Conservation (phyloP, 2,113 vertebrate genomes). For the Pelusios castaneus region DNA sequence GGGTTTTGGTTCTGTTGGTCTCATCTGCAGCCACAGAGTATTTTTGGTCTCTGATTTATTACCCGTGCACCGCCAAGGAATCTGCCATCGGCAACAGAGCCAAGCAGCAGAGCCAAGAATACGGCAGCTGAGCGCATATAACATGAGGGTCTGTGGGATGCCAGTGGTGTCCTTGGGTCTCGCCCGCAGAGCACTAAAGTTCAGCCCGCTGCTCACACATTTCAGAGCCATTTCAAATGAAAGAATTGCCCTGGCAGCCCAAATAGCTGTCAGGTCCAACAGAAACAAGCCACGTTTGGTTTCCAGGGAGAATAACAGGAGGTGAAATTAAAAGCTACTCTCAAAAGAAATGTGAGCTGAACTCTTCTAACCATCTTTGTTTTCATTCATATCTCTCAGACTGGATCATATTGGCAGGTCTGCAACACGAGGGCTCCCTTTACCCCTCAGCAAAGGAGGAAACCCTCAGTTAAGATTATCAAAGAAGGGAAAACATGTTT, state of each 20-base stretch:
- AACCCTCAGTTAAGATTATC: not conserved
- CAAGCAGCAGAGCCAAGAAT: not conserved
- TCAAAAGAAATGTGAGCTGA: not conserved
- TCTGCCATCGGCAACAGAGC: not conserved
- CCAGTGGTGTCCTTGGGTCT: not conserved
- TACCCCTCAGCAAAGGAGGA: not conserved
- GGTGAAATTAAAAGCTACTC: not conserved
- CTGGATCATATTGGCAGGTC: not conserved
- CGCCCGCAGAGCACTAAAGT: accelerated
- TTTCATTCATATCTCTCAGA: not conserved
- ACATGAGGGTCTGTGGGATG: accelerated
- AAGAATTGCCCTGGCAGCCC: not conserved
- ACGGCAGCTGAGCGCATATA: accelerated
- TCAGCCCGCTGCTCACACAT: not conserved
- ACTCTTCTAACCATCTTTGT: not conserved
- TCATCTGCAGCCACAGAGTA: not conserved
- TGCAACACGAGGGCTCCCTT: not conserved
- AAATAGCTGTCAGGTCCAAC: not conserved
- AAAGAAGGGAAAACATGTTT: not conserved
- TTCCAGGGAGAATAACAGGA: conserved; percentile 52
- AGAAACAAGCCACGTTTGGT: conserved; percentile 15
- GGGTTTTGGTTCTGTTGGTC: not conserved
- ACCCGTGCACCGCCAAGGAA: not conserved
- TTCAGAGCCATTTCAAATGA: not conserved
- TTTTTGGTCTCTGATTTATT: not conserved